These are phyloP conservation scores for Cyclura pinguis DNA, from an alignment of 2,797 vertebrate genomes.

Conservation along the genomic window DNA sequence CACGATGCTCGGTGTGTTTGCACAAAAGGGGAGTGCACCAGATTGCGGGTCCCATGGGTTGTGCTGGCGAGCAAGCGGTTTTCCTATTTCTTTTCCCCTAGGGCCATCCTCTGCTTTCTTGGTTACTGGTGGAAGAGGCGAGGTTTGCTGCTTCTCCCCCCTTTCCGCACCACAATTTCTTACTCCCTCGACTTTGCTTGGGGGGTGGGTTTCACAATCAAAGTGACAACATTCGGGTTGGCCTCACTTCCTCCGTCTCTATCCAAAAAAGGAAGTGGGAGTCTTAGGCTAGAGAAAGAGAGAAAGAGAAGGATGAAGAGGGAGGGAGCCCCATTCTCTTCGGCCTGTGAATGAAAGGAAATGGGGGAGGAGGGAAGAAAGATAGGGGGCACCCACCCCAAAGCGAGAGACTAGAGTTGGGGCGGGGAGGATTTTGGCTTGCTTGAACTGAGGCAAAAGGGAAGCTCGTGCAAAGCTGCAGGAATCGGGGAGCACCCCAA, in stretches of 20 bases:
- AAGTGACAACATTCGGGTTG: background rate
- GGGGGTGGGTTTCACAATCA: background rate
- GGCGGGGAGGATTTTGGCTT: background rate
- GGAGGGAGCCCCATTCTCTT: background rate
- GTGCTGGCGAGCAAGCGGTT: background rate
- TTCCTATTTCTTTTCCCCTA: background rate
- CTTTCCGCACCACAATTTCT: no score
- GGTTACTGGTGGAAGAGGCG: background rate
- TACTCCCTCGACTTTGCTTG: background rate
- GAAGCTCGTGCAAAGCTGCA: no score
- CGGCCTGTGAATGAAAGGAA: background rate
- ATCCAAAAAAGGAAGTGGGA: constrained; percentile 75
- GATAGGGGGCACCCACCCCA: no score
- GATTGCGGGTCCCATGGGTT: no score
- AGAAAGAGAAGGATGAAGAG: background rate
- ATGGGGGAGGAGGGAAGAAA: no score
- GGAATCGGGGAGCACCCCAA: no score
- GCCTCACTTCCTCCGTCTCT: constrained; percentile 19
- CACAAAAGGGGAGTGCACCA: no score
- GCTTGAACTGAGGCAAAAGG: background rate
- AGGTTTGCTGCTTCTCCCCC: background rate
- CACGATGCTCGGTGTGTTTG: no score
- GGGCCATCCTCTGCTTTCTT: background rate
- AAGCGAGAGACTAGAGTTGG: no score
- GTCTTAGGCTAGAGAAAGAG: background rate